These are phyloP conservation scores for Ctenosaura bakeri DNA, from an alignment of 2,797 vertebrate genomes.

Conservation along the genomic window DNA sequence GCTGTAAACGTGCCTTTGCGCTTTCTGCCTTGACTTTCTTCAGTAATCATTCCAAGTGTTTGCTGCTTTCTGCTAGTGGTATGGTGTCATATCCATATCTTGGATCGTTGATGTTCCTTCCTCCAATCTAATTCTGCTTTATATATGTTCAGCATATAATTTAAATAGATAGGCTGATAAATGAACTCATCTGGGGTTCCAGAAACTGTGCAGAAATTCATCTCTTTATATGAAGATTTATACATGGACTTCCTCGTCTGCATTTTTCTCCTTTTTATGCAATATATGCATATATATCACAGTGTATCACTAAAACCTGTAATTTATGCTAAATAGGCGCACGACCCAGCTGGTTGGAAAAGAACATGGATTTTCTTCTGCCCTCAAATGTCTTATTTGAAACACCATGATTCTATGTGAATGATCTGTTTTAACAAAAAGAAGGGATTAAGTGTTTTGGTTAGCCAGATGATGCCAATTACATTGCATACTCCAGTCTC, in stretches of 20 bases:
- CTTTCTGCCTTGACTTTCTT: too few species aligned
- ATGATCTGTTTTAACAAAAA: neutral
- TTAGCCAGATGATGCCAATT: constrained; percentile 1
- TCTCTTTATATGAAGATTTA: neutral
- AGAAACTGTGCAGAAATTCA: neutral
- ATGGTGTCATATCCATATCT: too few species aligned
- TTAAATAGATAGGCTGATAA: too few species aligned
- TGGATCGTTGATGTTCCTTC: too few species aligned
- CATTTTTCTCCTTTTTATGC: neutral
- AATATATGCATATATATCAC: neutral
- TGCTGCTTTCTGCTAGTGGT: too few species aligned
- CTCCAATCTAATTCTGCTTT: too few species aligned
- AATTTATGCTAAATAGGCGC: neutral
- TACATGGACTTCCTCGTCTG: neutral
- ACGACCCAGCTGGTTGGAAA: neutral
- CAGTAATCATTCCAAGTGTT: too few species aligned
- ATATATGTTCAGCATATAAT: too few species aligned
- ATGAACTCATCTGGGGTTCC: neutral
- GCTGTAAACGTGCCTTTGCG: too few species aligned
- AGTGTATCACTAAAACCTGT: neutral
- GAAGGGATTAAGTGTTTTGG: neutral
- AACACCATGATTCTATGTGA: neutral
- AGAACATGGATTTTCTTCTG: neutral
- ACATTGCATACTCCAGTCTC: neutral
- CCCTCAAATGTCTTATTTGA: neutral